These are phyloP conservation scores for Corynorhinus townsendii DNA, from an alignment of 2,113 vertebrate genomes.

Conservation along the genomic window DNA sequence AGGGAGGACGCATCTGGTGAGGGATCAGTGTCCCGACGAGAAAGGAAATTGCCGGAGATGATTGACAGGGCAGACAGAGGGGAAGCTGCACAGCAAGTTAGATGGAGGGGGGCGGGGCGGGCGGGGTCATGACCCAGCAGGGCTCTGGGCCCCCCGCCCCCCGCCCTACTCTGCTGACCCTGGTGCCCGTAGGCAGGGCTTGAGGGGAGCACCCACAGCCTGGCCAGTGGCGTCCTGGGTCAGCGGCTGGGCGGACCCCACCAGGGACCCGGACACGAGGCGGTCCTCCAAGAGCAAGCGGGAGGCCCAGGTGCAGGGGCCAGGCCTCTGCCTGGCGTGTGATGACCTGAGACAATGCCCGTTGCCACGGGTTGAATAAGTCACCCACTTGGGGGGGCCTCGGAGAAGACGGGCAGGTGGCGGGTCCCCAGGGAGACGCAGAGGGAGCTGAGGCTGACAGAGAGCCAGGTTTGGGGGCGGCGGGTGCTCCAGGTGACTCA, in stretches of 20 bases:
- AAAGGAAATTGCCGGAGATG: conserved; percentile 70
- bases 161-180: background rate
- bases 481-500: background rate
- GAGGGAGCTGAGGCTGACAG: background rate
- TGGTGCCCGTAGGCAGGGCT: background rate
- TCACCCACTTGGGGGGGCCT: rapidly evolving
- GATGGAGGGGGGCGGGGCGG: background rate
- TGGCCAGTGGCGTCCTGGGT: background rate
- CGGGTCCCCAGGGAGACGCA: rapidly evolving
- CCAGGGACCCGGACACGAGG: rapidly evolving
- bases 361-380: rapidly evolving
- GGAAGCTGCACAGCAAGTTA: conserved; percentile 17
- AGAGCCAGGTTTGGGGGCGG: rapidly evolving
- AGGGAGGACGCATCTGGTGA: conserved; percentile 56
- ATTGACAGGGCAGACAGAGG: background rate
- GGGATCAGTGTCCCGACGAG: background rate
- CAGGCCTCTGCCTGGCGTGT: rapidly evolving
- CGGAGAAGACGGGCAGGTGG: background rate
- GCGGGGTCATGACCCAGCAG: background rate
- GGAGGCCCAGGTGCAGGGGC: rapidly evolving
- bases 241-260: background rate
- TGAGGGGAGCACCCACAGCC: background rate
- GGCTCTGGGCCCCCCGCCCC: background rate
- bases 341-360: rapidly evolving
- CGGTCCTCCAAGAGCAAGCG: background rate